Evolutionary conservation across 1,140 invertebrate genomes (phyloP), one percentile per base, ranked within the genome.

Genomic region (Brachionus rubens): DNA sequence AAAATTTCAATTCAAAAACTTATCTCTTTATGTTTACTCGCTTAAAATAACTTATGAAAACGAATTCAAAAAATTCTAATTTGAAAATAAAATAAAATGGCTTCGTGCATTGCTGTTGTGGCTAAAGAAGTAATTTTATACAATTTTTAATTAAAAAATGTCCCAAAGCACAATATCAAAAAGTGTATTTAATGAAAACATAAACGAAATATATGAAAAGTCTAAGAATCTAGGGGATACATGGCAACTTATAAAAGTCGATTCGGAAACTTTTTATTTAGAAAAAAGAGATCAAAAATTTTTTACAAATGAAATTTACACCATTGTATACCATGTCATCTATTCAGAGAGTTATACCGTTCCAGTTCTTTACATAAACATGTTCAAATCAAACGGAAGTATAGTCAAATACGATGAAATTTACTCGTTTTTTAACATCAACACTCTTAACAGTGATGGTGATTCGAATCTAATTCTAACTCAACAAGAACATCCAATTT

Each of bases 331-430:
- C 62, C 81, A 84, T 75, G 76, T 89, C 59, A 76, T 88, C 2
- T 88, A 87, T 84, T 88, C 86, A 72, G 81, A 84, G 68, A 88
- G 86, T 78, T 88, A 87, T 78, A 77, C 81, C 47, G 88, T 88
- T 7, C 88, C 88, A 33, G 84, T 88, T 2, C 79, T 89, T 16
- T 88, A 87, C 78, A 88, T 88, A 78, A 87, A 88, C 79, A 83
- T 82, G 28, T 87, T 85, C 82, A 82, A 82, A 80, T 81, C 82
- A 78, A 78, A 80, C 82, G 56, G 67, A 68, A 43, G 7, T 16
- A 41, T 72, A 24, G 41, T 59, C 54, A 54, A 46, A 48, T 70
- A 28, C 36, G 52, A 80, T 24, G 80, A 83, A 47, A 79, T 79
- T 67, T 84, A 82, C 81, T 80, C 79, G n/a, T 81, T 81, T 46